Conservation (phyloP, 2,797 vertebrate genomes). For the Xenops minutus region DNA sequence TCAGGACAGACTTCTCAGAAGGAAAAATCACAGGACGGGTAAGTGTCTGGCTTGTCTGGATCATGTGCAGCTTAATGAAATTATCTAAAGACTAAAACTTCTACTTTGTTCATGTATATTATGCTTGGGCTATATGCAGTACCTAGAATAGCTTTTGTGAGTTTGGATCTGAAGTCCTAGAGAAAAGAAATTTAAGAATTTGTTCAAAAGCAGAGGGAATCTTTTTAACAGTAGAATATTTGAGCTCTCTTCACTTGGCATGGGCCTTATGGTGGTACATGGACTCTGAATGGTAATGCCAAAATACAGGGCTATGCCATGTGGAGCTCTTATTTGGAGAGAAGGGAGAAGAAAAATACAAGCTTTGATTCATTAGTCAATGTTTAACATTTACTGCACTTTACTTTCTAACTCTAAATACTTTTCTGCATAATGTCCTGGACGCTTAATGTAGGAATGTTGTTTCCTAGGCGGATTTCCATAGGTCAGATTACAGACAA, state of each 20-base stretch:
- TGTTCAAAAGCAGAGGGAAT: neutral
- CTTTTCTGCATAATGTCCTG: neutral
- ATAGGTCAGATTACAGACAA: neutral
- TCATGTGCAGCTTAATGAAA: neutral
- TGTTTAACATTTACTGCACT: neutral
- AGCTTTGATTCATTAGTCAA: neutral
- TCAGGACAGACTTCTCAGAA: constrained; percentile 97
- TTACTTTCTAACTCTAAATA: neutral
- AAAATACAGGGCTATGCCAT: neutral
- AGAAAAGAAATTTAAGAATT: neutral
- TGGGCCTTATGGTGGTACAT: neutral
- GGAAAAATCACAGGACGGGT: constrained; percentile 98
- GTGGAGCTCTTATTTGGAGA: neutral
- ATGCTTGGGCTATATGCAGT: neutral
- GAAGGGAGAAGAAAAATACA: neutral
- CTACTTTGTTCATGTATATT: neutral
- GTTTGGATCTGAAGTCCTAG: neutral
- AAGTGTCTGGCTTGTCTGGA: constrained; percentile 72
- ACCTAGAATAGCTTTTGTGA: neutral
- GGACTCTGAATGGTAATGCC: neutral
- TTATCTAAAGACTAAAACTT: neutral
- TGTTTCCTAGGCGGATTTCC: neutral
- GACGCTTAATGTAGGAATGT: neutral
- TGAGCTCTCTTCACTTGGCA: neutral
- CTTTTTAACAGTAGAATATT: neutral